A percentile compares a stretch with the other conserved stretches of the same genome.
Conservation (phyloP, 2,797 vertebrate species). For the Perodicticus potto region DNA sequence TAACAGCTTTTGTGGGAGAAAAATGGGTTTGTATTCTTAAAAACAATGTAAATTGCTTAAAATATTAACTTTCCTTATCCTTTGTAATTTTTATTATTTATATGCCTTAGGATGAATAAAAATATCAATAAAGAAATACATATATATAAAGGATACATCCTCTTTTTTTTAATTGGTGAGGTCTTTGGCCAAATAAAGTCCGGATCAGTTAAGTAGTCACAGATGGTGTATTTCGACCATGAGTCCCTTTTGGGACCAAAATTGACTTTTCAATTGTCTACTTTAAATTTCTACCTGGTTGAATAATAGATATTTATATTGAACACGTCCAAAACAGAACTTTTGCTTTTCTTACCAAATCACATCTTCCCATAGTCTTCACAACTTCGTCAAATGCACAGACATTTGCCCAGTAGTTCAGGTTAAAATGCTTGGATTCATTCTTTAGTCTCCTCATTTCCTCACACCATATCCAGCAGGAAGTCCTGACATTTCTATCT, state of each 20-base stretch:
- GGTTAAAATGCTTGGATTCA: neutral
- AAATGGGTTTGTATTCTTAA: neutral
- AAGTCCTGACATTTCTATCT: neutral
- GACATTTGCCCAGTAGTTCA: neutral
- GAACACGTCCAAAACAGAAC: neutral
- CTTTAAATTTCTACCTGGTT: neutral
- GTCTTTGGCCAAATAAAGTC: neutral
- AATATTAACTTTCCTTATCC: neutral
- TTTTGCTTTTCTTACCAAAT: neutral
- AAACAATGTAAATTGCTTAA: neutral
- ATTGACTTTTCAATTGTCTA: neutral
- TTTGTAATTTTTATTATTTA: neutral
- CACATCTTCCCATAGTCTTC: neutral
- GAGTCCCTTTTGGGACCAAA: neutral
- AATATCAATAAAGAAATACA: neutral
- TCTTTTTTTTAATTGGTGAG: neutral
- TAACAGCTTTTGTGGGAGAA: neutral
- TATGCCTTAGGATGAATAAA: neutral
- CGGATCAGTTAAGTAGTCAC: neutral
- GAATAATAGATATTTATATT: constrained; percentile 14
- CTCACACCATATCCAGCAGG: neutral
- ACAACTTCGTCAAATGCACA: neutral
- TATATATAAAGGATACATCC: neutral
- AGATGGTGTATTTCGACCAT: neutral
- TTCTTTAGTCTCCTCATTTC: neutral